phyloP scores from a whole-genome alignment of 2,113 vertebrate species.

The Anarhynchus alexandrinus region DNA sequence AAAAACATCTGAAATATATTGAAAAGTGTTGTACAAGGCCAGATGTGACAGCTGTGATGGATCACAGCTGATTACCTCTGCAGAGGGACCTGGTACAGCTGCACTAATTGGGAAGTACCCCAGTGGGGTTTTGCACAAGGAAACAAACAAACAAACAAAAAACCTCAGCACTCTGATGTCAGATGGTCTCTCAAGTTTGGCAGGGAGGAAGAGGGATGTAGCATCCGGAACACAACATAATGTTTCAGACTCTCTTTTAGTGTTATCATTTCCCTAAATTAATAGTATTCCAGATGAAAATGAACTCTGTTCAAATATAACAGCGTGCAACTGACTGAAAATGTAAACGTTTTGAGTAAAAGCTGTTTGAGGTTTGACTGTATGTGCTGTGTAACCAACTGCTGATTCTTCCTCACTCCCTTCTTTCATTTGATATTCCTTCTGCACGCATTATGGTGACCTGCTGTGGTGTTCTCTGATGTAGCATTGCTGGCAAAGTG shows the following conservation, averaged over 20 bases:
- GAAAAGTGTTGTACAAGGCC: background rate
- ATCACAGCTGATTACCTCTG: background rate
- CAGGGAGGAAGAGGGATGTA: background rate
- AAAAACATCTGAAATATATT: conserved; percentile 47
- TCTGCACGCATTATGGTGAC: background rate
- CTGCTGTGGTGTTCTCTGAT: background rate
- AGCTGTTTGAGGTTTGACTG: background rate
- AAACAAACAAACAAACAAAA: conserved; percentile 8
- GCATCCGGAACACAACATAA: background rate
- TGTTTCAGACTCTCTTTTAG: background rate
- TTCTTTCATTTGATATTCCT: background rate
- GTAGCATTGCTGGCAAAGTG: background rate
- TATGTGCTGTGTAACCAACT: background rate
- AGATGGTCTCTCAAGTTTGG: background rate
- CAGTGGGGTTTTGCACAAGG: background rate
- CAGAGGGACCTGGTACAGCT: background rate
- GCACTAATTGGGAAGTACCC: background rate
- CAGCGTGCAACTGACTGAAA: background rate
- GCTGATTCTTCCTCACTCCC: background rate
- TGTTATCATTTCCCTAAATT: background rate
- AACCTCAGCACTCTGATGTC: background rate
- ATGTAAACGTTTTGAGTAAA: background rate
- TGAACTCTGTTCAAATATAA: background rate
- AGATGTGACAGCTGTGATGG: background rate
- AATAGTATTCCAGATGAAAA: background rate